phyloP scores from a whole-genome alignment of 2,888 invertebrate species.

The Timema podura region DNA sequence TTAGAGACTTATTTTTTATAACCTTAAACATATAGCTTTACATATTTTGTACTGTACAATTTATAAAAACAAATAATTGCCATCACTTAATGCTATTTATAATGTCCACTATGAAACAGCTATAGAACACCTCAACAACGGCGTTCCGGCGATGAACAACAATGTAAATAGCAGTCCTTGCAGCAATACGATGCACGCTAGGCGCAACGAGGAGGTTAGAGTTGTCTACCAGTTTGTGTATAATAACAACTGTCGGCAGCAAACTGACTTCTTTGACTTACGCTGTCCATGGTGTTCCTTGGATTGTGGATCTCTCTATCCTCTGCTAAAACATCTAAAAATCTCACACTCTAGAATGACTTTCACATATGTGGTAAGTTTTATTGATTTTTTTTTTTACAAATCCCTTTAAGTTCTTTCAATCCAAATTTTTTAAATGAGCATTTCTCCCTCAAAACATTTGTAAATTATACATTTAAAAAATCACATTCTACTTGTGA shows the following conservation, averaged over 20 bases:
- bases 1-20: too few species aligned
- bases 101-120: too few species aligned
- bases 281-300: slow-evolving; percentile 96
- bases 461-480: neutral
- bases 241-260: slow-evolving; percentile 90
- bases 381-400: neutral
- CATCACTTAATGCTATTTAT: too few species aligned
- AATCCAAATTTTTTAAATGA: neutral
- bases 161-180: slow-evolving; percentile 30
- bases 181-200: neutral
- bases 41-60: too few species aligned
- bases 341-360: slow-evolving; percentile 90
- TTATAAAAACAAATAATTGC: too few species aligned
- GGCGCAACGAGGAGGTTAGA: slow-evolving; percentile 3
- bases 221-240: slow-evolving; percentile 93
- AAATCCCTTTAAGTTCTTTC: neutral
- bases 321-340: slow-evolving; percentile 88
- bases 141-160: slow-evolving; percentile 38
- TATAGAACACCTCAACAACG: slow-evolving; percentile 38
- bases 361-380: slow-evolving; percentile 81
- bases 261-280: slow-evolving; percentile 90
- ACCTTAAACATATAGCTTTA: too few species aligned
- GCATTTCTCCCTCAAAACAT: neutral
- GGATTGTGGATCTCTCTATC: slow-evolving; percentile 82
- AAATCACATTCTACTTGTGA: neutral